Base-by-base conservation (phyloP, 2,888 invertebrate genomes). In the Blastobasis lacticolella region DNA sequence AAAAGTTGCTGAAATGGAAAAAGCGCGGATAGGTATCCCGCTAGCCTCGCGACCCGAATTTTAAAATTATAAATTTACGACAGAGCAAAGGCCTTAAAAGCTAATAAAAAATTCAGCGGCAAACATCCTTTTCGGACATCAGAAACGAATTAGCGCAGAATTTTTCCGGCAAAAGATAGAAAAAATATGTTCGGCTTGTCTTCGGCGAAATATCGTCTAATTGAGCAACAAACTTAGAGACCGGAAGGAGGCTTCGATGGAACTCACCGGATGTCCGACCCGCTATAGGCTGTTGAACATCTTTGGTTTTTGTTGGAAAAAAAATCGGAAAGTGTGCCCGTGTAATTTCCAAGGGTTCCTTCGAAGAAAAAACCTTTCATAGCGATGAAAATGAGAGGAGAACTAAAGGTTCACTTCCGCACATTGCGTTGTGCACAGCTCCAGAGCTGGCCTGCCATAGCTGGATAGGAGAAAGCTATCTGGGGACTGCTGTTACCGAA, bases 201-300 rank as follows among this genome's bases (percentile, higher is more conserved):
- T 65, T 57, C 46, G 59, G 23, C 23, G 23, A 7, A 42, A 48
- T 64, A 67, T 69, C 71, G 70, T 71, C 70, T 77, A 80, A 80
- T 78, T 80, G 71, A 62, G 67, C 68, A 65, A 64, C 69, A 71
- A 77, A 71, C 72, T 71, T 65, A 54, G 37, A 53, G 38, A 45
- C 45, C 44, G 51, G 48, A 48, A 44, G 62, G 49, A 58, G 66
- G 59, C 62, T 58, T 67, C 70, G 67, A 70, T 67, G 67, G 71
- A 67, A 71, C 71, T 65, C 64, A 52, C 72, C 73, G 78, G 79
- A 78, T 64, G 61, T 79, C 78, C 77, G 73, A 64, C 55, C 63
- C 55, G 55, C 41, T 8, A 43, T n/a, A 48, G 52, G 10, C 47
- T 51, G 48, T 51, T 37, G 47, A 46, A 45, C 48, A 45, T 53